Conservation (phyloP, 2,113 vertebrate genomes). For the Tyto alba region DNA sequence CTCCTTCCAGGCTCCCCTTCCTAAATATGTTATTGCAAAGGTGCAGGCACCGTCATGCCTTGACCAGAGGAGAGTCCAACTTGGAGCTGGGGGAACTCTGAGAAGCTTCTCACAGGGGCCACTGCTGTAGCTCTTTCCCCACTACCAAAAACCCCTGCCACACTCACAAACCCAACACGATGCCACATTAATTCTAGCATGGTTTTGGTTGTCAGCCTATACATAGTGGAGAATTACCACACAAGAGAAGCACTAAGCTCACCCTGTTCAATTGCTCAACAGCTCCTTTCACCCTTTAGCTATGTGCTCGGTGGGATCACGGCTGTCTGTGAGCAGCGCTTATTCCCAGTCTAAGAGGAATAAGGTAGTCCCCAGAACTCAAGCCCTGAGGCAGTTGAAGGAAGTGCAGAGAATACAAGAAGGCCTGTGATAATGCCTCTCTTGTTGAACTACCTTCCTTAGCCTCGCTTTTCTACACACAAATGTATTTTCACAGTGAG, state of each 20-base stretch:
- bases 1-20: too few species aligned
- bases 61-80: too few species aligned
- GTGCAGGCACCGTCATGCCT: too few species aligned
- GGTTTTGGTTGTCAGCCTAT: neutral
- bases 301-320: fast-evolving
- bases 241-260: neutral
- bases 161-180: too few species aligned
- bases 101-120: too few species aligned
- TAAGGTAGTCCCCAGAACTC: neutral
- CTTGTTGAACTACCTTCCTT: neutral
- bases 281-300: neutral
- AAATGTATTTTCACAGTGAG: neutral
- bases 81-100: too few species aligned
- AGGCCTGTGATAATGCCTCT: too few species aligned
- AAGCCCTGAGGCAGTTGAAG: neutral
- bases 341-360: neutral
- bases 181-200: neutral
- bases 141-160: too few species aligned
- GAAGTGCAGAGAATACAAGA: fast-evolving
- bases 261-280: neutral
- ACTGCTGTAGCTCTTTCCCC: too few species aligned
- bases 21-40: too few species aligned
- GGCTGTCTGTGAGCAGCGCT: fast-evolving
- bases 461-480: neutral
- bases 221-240: neutral